These are phyloP conservation scores for Acleris sparsana DNA, from an alignment of 2,888 invertebrate species.

Conservation along the genomic window DNA sequence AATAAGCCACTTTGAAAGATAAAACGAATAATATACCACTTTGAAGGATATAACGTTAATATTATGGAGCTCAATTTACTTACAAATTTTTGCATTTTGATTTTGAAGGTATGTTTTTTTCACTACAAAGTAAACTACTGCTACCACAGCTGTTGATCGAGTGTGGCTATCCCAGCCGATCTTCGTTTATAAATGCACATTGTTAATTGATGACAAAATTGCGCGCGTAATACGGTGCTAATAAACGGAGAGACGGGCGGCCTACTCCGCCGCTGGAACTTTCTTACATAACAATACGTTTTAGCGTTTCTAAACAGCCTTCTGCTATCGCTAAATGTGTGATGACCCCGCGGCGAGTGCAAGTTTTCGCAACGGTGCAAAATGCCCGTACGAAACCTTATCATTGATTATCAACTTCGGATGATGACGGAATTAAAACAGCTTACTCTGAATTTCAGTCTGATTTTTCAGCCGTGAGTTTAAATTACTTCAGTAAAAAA, in stretches of 20 bases:
- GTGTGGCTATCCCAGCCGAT: constrained; percentile 50
- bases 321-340: constrained; percentile 21
- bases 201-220: constrained; percentile 67
- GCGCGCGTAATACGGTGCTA: constrained; percentile 67
- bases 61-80: constrained; percentile 45
- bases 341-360: constrained; percentile 15
- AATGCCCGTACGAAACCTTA: background rate
- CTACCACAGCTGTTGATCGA: constrained; percentile 51
- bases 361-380: constrained; percentile 30
- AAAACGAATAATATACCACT: no score
- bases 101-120: constrained; percentile 39
- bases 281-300: constrained; percentile 29
- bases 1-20: background rate
- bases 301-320: constrained; percentile 24
- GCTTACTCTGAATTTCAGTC: no score
- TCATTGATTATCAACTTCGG: background rate
- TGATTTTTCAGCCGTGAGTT: no score
- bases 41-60: background rate
- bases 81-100: constrained; percentile 69
- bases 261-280: constrained; percentile 52
- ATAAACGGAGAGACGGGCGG: constrained; percentile 58
- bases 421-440: background rate
- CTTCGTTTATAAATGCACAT: constrained; percentile 59
- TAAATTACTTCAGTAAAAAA: no score
- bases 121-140: constrained; percentile 45